Base-by-base conservation (phyloP, 2,888 invertebrate species). In the Apoderus coryli region DNA sequence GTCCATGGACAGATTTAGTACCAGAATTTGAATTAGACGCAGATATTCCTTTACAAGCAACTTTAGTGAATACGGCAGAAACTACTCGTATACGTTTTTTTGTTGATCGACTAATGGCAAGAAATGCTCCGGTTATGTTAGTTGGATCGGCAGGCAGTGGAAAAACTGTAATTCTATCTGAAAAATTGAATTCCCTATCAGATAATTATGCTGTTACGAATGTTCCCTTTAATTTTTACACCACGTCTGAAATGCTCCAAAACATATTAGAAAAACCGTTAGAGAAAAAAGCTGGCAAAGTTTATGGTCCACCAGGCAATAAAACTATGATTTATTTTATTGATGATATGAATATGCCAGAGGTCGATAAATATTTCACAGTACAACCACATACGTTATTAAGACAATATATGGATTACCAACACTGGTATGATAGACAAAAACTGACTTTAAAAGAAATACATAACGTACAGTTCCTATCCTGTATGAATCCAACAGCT, bases 261-360 rank as follows among this genome's bases (percentile, higher is more conserved):
- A 72, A 69, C 49, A 72, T 88, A 6, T 61, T 93, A 37, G 93
- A 93, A 54, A 86, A 86, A 47, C 86, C 89, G 1, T 57, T 93
- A 28, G 93, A 93, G 53, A 93, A 92, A 60, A 93, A 93, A 54
- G 89, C 92, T 0, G 93, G 92, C 0, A 71, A 86, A 33, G 90
- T 85, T 54, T 93, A 74, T 51, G 93, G 88, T 0, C 93, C 93
- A 1, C 85, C 88, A 0, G 92, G 90, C n/a, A 84, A 72, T 50
- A 89, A 90, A 57, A 73, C 71, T 11, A 76, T 93, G 67, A 75
- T 93, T 31, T 93, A 90, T 58, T 93, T 93, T 54, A 74, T 93
- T 33, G 93, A 93, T 49, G 93, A 93, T 48, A 73, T 93, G 74
- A 93, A 93, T 54, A 93, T 93, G 90, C 93, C 93, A 1, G 89